These are phyloP conservation scores for Hyalella azteca DNA, from an alignment of 2,888 invertebrate species.

Conservation along the genomic window DNA sequence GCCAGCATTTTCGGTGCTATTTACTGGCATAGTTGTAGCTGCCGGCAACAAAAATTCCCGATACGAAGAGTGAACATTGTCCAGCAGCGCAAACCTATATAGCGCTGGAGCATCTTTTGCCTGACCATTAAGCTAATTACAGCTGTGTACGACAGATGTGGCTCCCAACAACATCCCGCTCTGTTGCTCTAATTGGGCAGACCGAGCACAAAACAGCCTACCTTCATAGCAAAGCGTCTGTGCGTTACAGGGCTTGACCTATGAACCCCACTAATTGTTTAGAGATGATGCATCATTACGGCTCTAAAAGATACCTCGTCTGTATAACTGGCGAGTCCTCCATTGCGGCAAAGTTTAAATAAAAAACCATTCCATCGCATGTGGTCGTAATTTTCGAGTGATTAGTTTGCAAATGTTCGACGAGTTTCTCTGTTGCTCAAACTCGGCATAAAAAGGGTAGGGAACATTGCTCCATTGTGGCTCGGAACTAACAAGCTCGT, in stretches of 20 bases:
- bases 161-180: conserved; percentile 25
- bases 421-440: conserved; percentile 24
- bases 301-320: conserved; percentile 24
- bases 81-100: too few relatives aligned
- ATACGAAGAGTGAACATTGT: conserved; percentile 21
- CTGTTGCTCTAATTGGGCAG: conserved; percentile 14
- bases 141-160: conserved; percentile 11
- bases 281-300: conserved; percentile 33
- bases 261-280: conserved; percentile 18
- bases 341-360: conserved; percentile 7
- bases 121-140: conserved; percentile 33
- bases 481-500: background rate
- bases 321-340: background rate
- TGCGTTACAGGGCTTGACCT: background rate
- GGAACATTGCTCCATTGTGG: conserved; percentile 7
- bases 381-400: conserved; percentile 13
- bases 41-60: background rate
- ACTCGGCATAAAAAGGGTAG: background rate
- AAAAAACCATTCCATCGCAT: background rate
- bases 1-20: background rate
- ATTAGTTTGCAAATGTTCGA: conserved; percentile 8
- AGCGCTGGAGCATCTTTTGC: conserved; percentile 10
- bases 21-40: background rate
- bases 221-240: background rate
- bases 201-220: background rate